Base-by-base conservation (phyloP, 2,113 vertebrate species). In the Sinosuthora webbiana region DNA sequence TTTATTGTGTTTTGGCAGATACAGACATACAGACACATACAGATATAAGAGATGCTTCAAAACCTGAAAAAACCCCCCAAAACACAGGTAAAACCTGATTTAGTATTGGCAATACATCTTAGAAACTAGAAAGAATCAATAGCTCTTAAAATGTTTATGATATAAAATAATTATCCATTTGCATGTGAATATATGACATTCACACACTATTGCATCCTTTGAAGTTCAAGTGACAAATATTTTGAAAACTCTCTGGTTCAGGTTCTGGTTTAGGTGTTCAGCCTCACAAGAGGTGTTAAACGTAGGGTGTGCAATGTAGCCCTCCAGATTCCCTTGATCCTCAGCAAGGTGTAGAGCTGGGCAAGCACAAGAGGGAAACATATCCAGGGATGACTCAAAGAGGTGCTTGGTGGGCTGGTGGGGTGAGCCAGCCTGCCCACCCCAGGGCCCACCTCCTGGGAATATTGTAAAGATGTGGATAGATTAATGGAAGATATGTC, bases 401-500 rank as follows among this genome's bases (percentile, higher is more conserved):
- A 44, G 28, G 14, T 45, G 16, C 23, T 79, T 33, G 25, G 8
- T 0, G 4, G 35, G 7, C 9, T 31, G 47, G 22, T 3, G 9
- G 25, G 8, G 16, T 20, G 30, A 70, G 17, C 21, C 42, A 15
- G 13, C 5, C 42, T 59, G 76, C 19, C 35, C 20, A 28, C 1
- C 10, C 2, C 16, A 17, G 50, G 23, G 1, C n/a, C 7, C 5
- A 14, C 1, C 18, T 49, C 45, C 39, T 39, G 41, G 65, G 37
- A 77, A 35, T 13, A 9, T 3, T 7, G 1, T 6, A 42, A 53
- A 44, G 6, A 10, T 25, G 10, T 50, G 41, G 21, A 17, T 5
- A 42, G 5, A 8, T 15, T 33, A 44, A 55, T 8, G 35, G 45
- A 60, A 73, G 7, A 9, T 6, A 10, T 0, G 0, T 17, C 31